phyloP scores from a whole-genome alignment of 1,140 invertebrate species.

The Sipha flava region DNA sequence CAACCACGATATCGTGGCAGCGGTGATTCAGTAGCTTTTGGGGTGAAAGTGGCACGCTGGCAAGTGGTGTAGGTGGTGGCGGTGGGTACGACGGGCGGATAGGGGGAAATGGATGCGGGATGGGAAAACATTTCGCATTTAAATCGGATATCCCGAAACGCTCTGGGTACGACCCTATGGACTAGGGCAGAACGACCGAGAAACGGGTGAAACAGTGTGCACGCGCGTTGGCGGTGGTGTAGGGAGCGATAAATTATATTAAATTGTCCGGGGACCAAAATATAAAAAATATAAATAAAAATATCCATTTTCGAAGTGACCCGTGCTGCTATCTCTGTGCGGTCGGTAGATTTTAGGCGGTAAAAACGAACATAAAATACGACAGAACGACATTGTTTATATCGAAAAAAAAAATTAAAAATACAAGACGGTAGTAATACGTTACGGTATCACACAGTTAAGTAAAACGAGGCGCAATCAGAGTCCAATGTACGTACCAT shows the following conservation, averaged over 20 bases:
- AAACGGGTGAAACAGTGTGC: background rate
- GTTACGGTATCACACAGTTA: too few relatives aligned
- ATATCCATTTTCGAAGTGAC: background rate
- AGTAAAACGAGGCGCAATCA: too few relatives aligned
- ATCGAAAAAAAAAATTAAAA: background rate
- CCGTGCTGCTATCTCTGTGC: background rate
- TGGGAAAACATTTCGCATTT: conserved; percentile 19
- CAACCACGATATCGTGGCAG: background rate
- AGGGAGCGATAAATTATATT: conserved; percentile 14
- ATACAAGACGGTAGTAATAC: too few relatives aligned
- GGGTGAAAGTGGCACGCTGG: background rate
- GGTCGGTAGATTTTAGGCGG: background rate
- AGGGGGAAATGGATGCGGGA: background rate
- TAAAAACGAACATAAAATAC: background rate
- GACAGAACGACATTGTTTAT: too few relatives aligned
- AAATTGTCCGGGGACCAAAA: conserved; percentile 12
- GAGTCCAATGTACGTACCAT: conserved; percentile 27
- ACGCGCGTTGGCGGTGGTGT: background rate
- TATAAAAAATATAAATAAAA: background rate
- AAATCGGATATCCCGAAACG: conserved; percentile 21
- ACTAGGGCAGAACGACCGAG: background rate
- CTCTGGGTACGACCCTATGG: background rate
- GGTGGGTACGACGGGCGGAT: background rate
- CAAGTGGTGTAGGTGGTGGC: background rate
- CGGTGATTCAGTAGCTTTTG: conserved; percentile 2